Evolutionary conservation across 2,888 invertebrate species (phyloP).

Genomic region (Kryphioiulus occultus): DNA sequence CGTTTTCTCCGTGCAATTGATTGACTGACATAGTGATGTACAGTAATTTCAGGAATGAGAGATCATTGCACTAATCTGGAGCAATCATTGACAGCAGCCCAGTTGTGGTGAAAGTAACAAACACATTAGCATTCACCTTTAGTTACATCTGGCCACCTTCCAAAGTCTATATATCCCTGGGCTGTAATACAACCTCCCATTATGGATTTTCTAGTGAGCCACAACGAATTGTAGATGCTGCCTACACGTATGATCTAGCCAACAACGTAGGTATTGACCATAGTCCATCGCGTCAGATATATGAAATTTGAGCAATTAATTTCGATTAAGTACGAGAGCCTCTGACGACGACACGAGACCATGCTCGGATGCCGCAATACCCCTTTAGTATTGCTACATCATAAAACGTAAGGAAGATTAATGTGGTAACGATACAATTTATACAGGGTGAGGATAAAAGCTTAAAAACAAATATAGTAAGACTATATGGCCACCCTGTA

Average conservation of each 20-base stretch:
- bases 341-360: background rate
- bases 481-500: too few relatives aligned
- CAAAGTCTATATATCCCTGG: background rate
- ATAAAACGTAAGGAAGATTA: background rate
- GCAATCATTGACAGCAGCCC: background rate
- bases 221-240: background rate
- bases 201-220: background rate
- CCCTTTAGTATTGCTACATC: background rate
- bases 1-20: background rate
- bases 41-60: background rate
- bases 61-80: background rate
- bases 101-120: background rate
- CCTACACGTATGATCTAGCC: background rate
- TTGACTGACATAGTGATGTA: background rate
- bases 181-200: background rate
- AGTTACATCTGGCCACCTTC: slow-evolving; percentile 28
- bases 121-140: slow-evolving; percentile 32
- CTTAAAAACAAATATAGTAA: too few relatives aligned
- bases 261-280: background rate
- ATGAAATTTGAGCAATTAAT: background rate
- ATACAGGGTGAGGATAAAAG: background rate
- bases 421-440: background rate
- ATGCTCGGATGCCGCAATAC: background rate
- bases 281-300: background rate
- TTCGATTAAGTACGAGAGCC: background rate